Evolutionary conservation across 2,888 invertebrate genomes (phyloP).

Genomic region (Parelbella ahira): DNA sequence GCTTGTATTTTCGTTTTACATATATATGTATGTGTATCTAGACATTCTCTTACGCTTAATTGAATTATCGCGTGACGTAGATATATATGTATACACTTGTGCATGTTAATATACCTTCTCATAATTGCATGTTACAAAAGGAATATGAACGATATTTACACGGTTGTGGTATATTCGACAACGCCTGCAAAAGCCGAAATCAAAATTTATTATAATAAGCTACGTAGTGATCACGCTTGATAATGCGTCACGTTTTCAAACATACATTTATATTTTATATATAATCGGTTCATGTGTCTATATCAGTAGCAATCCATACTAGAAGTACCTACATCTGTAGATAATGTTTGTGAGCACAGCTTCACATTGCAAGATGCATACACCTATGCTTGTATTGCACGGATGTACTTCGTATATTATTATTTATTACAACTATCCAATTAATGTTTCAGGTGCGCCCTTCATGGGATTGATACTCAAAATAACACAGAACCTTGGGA

Average conservation of each 20-base stretch:
- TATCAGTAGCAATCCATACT: constrained; percentile 1
- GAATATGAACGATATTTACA: too few relatives aligned
- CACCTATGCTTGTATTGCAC: constrained; percentile 13
- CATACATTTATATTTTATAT: too few relatives aligned
- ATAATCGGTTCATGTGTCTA: too few relatives aligned
- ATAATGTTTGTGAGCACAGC: constrained; percentile 2
- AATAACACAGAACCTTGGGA: constrained; percentile 77
- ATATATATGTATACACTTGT: constrained; percentile 1
- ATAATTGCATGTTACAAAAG: too few relatives aligned
- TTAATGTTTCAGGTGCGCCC: constrained; percentile 77
- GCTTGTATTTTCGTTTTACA: not conserved
- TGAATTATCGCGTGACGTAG: not conserved
- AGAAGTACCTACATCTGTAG: not conserved
- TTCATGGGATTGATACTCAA: constrained; percentile 78
- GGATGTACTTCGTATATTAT: not conserved
- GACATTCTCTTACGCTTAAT: not conserved
- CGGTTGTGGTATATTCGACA: too few relatives aligned
- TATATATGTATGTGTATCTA: not conserved
- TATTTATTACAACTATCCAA: not conserved
- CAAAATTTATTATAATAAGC: too few relatives aligned
- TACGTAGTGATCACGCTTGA: too few relatives aligned
- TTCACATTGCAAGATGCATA: constrained; percentile 8
- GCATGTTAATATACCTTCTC: constrained; percentile 1
- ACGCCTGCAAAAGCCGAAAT: too few relatives aligned
- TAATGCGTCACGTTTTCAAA: too few relatives aligned